A percentile compares a stretch with the other conserved stretches of the same genome.
Evolutionary conservation across 2,113 vertebrate species (phyloP).

Genomic region (Beaufortia kweichowensis): DNA sequence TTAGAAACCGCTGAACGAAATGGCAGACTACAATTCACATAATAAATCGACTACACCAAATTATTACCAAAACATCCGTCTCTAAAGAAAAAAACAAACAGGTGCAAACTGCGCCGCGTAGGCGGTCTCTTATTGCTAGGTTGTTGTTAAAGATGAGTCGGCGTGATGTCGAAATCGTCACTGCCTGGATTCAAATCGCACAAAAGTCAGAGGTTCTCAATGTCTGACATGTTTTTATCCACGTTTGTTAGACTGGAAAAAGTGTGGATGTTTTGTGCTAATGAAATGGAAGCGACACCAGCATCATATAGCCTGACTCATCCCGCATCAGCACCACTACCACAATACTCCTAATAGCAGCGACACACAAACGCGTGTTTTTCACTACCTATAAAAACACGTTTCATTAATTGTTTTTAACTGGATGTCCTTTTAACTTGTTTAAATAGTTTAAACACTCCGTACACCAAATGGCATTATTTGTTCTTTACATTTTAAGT

Average conservation of each 20-base stretch:
- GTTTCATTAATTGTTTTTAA: no score
- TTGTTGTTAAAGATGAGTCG: constrained; percentile 2
- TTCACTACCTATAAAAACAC: neutral
- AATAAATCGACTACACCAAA: constrained; percentile 5
- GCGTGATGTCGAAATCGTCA: neutral
- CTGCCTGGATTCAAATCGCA: neutral
- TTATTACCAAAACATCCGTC: constrained; percentile 2
- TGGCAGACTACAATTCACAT: constrained; percentile 18
- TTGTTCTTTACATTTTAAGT: no score
- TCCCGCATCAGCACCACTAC: constrained; percentile 83
- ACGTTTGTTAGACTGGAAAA: constrained; percentile 55
- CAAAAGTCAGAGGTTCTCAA: constrained; percentile 23
- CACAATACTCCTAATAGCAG: constrained; percentile 72
- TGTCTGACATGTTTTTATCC: constrained; percentile 38
- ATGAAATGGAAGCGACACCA: constrained; percentile 86
- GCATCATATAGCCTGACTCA: constrained; percentile 89
- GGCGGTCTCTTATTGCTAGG: constrained; percentile 18
- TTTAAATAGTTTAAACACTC: no score
- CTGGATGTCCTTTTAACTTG: no score
- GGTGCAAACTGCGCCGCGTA: constrained; percentile 10
- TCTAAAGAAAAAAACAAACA: constrained; percentile 26
- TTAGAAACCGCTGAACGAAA: constrained; percentile 38
- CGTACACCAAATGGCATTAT: no score
- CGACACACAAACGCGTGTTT: constrained; percentile 46
- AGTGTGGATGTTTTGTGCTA: constrained; percentile 65